phyloP scores from a whole-genome alignment of 2,888 invertebrate genomes.

The Drosophila neoperkinsi region DNA sequence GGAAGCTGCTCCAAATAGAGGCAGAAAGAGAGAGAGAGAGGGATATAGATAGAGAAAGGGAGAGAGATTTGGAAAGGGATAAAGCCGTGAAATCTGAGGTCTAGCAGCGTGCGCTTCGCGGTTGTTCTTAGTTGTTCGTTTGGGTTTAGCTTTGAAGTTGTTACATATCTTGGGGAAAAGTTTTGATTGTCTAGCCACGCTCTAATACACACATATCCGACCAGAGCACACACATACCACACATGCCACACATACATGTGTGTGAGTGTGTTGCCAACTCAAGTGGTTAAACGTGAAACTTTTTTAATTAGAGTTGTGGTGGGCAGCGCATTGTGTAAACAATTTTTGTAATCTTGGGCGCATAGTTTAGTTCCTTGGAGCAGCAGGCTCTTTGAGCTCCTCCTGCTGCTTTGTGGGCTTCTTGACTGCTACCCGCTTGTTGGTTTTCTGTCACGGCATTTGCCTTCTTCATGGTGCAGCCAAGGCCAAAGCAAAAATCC shows the following conservation, averaged over 20 bases:
- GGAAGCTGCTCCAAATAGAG: constrained; percentile 6
- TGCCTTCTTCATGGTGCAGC: constrained; percentile 45
- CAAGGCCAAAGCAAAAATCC: constrained; percentile 51
- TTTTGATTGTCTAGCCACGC: constrained; percentile 75
- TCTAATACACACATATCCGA: constrained; percentile 54
- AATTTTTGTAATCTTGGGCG: constrained; percentile 70
- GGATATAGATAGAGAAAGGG: background rate
- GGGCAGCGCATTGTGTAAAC: constrained; percentile 71
- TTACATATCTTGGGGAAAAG: constrained; percentile 50
- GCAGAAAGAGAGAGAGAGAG: background rate
- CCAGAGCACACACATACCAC: constrained; percentile 37
- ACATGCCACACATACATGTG: constrained; percentile 39
- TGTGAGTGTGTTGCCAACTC: constrained; percentile 53
- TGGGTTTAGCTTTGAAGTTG: constrained; percentile 69
- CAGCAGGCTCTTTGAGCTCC: background rate
- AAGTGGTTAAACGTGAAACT: constrained; percentile 79
- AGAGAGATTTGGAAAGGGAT: background rate
- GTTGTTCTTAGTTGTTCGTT: constrained; percentile 27
- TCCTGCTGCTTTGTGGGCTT: background rate
- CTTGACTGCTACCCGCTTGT: constrained; percentile 13
- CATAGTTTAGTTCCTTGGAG: constrained; percentile 51
- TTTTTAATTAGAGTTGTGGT: constrained; percentile 79
- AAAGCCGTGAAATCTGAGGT: constrained; percentile 34
- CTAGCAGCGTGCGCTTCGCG: constrained; percentile 37
- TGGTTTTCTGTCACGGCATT: constrained; percentile 40